Evolutionary conservation across 2,797 vertebrate species (phyloP), one percentile per base, ranked within the genome.

Genomic region (Anabas testudineus): DNA sequence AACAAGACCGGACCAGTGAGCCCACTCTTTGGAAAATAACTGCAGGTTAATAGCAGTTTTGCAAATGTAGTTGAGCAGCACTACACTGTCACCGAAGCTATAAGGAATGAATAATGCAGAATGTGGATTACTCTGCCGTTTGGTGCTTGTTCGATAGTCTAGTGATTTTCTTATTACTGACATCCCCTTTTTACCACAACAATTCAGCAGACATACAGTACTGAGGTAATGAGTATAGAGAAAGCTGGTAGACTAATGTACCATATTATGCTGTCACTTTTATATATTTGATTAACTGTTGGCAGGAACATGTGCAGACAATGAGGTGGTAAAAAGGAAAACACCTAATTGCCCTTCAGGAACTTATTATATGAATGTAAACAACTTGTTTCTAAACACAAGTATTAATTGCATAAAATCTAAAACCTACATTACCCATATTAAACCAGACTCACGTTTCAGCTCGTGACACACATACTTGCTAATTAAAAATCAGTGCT

Each of bases 401-500:
- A 47, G 42, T 34, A 54, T 39, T 57, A 48, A 42, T 18, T 68
- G 6, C 34, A 26, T 65, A 5, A 56, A 55, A 49, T 41, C 2
- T 10, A 9, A 57, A 49, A 58, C n/a, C n/a, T n/a, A n/a, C n/a
- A n/a, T n/a, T 30, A 73, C 74, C 57, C 65, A 84, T 72, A 81
- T 93, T 93, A 84, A 87, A 82, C 75, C 71, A 88, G 88, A 63
- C 86, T 71, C 79, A 88, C 56, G 71, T 91, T 91, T 92, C 88
- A 88, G 85, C 91, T 91, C 74, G 43, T 67, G 43, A 82, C 80
- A 83, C 72, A 84, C 74, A 73, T 65, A 74, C 71, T 71, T 82
- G 66, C 82, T 92, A 88, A 93, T 92, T 92, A 92, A 91, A 91
- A 88, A 90, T 78, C 83, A 77, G 76, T 85, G 84, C 74, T 84